Base-by-base conservation (phyloP, 2,113 vertebrate species). In the Nibea coibor region DNA sequence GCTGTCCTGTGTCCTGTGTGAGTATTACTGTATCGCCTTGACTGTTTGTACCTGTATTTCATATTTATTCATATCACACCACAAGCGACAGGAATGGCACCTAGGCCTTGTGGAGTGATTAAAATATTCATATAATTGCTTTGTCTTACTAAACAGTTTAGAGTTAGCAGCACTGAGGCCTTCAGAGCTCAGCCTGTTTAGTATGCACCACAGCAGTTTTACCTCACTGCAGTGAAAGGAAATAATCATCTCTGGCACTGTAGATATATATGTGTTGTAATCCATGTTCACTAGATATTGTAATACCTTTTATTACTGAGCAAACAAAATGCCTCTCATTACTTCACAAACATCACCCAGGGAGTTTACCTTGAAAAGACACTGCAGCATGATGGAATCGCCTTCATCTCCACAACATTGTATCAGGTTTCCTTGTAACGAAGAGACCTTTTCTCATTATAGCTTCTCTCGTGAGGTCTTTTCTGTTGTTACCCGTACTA, bases 291-390 rank as follows among this genome's bases (percentile, higher is more conserved):
- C 72, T 80, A 48, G 72, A 80, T 67, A 80, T 70, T 53, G 19
- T 80, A 70, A 80, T 71, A 61, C 47, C 45, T 56, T 71, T 79
- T 72, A 82, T 82, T 69, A 82, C 43, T 42, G 65, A 62, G 54
- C 39, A 82, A 86, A 82, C 75, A 82, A 71, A 82, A 75, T 56
- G 31, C 53, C 45, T 77, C 73, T 86, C 61, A 83, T 80, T 72
- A 79, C 71, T 66, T 75, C 39, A 48, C 61, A 85, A 83, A 88
- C 64, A 74, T 80, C 68, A 42, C 76, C 53, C 2, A 10, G 72
- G 83, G 80, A 80, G 22, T 85, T 82, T 69, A 64, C 58, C 48
- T 77, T 69, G 48, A 51, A 48, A 82, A 63, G 64, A 70, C 35
- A 39, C n/a, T 2, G 62, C 72, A n/a, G 66, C 22, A 47, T 75